phyloP scores from a whole-genome alignment of 2,113 vertebrate species.

The Sterrhoptilus dennistouni region DNA sequence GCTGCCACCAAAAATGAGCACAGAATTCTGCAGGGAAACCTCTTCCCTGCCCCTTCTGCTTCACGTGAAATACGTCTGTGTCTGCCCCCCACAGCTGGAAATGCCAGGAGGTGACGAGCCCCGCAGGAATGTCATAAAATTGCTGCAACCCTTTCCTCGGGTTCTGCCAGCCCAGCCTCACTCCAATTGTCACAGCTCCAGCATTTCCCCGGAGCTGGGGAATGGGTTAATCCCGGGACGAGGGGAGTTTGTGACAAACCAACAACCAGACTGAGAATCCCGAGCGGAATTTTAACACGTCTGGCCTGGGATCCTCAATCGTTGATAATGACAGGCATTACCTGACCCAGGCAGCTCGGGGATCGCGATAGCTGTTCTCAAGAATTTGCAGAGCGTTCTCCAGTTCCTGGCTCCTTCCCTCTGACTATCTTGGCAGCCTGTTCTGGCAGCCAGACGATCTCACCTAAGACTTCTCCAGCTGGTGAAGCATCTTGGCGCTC shows the following conservation, averaged over 20 bases:
- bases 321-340: slow-evolving; percentile 50
- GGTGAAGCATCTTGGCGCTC: slow-evolving; percentile 63
- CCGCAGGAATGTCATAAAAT: neutral
- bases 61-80: neutral
- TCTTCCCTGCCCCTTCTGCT: neutral
- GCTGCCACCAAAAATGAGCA: neutral
- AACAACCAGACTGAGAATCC: neutral
- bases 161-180: neutral
- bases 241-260: neutral
- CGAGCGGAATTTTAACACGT: neutral
- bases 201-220: accelerated
- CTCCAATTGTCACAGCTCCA: neutral
- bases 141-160: neutral
- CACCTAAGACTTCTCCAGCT: slow-evolving; percentile 64
- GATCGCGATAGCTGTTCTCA: slow-evolving; percentile 42
- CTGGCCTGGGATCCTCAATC: slow-evolving; percentile 9
- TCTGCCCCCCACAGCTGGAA: neutral
- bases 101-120: neutral
- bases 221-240: neutral
- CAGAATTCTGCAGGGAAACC: neutral
- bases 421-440: slow-evolving; percentile 64
- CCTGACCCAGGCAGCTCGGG: slow-evolving; percentile 48
- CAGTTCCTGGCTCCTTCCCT: slow-evolving; percentile 66
- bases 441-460: slow-evolving; percentile 68
- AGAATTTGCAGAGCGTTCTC: slow-evolving; percentile 49